phyloP scores from a whole-genome alignment of 2,113 vertebrate species.

The Emberiza fucata region DNA sequence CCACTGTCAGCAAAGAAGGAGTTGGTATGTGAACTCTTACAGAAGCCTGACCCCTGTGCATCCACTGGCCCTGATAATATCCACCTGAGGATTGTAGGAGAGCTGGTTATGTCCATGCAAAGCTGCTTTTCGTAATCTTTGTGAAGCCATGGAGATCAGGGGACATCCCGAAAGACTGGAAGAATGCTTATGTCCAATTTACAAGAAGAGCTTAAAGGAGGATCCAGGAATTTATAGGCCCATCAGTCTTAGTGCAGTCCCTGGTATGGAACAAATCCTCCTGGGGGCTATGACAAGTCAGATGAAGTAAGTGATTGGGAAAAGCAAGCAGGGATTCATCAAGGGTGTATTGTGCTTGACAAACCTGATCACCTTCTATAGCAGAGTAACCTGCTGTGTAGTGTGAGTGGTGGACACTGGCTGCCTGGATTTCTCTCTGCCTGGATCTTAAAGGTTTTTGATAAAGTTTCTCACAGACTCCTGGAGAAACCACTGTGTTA shows the following conservation, averaged over 20 bases:
- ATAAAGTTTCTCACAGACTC: neutral
- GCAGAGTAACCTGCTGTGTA: neutral
- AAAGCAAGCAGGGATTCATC: rapidly evolving
- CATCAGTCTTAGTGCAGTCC: neutral
- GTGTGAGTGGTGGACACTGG: too few relatives aligned
- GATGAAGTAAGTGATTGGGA: neutral
- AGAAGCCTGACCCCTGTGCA: neutral
- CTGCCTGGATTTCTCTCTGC: neutral
- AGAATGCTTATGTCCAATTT: neutral
- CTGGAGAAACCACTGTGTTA: neutral
- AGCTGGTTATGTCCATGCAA: neutral
- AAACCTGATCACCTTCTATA: neutral
- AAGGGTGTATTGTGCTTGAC: rapidly evolving
- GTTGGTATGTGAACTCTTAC: neutral
- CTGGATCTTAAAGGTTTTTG: neutral
- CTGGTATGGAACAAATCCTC: neutral
- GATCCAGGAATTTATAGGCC: neutral
- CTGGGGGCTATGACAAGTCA: neutral
- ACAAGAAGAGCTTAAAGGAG: neutral
- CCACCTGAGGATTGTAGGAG: neutral
- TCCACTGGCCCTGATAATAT: neutral
- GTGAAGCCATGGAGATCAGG: neutral
- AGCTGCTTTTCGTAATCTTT: neutral
- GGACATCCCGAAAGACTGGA: neutral
- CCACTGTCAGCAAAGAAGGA: neutral